Percentiles rank a stretch among this genome's conserved stretches.
Evolutionary conservation across 2,113 vertebrate genomes (phyloP).

Genomic region (Podarcis raffonei): DNA sequence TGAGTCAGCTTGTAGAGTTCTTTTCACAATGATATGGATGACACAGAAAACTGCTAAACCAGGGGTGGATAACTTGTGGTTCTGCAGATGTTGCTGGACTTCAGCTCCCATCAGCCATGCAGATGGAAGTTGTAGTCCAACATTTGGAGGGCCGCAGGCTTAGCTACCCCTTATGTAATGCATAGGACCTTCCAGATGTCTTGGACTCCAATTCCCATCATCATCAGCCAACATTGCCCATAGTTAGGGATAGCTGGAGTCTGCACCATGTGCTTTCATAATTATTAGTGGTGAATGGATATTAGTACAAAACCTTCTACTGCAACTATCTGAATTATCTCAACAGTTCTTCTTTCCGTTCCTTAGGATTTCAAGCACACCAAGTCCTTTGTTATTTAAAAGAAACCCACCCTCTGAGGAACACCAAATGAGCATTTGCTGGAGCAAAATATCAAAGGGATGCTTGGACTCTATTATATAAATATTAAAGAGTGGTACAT

Average conservation of each 20-base stretch:
- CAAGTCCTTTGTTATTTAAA: conserved; percentile 97
- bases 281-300: not conserved
- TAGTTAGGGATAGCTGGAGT: too few species aligned
- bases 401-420: conserved; percentile 67
- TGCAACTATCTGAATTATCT: conserved; percentile 12
- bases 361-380: conserved; percentile 96
- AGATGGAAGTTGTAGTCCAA: too few species aligned
- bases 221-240: too few species aligned
- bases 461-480: conserved; percentile 58
- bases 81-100: too few species aligned
- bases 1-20: not conserved
- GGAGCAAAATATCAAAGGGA: conserved; percentile 65
- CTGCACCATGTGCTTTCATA: not conserved
- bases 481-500: conserved; percentile 30
- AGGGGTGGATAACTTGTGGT: too few species aligned
- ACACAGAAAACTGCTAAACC: not conserved
- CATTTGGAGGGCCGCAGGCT: too few species aligned
- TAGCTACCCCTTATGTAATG: too few species aligned
- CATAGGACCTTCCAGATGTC: too few species aligned
- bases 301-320: not conserved
- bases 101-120: too few species aligned
- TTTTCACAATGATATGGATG: too few species aligned
- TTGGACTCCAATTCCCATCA: too few species aligned
- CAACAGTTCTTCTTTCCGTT: conserved; percentile 17
- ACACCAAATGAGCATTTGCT: conserved; percentile 65